Base-by-base conservation (phyloP, 2,888 invertebrate genomes). In the Leptinotarsa rubiginosa region DNA sequence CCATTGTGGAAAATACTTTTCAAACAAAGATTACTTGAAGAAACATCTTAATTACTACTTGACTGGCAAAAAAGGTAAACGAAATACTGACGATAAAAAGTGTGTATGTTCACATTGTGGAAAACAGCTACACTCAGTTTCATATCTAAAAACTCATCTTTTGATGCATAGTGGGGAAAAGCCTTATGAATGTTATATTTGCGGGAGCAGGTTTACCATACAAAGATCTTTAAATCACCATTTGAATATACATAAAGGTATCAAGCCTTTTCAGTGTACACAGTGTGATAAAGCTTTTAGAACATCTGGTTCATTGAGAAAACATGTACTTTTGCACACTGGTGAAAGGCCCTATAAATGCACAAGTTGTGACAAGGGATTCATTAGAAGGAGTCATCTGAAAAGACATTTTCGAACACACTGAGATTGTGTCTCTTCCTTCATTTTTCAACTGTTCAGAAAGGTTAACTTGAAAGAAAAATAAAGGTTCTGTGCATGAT, bases 81-180 rank as follows among this genome's bases (percentile, higher is more conserved):
- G 72, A 52, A 75, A 22, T n/a, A 70, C 70, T 47, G 68, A 66
- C 15, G 50, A 72, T 2, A 74, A 75, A 64, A 77, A 74, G 65
- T 77, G 78, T 62, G 47, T 75, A 7, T 78, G 78, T 59, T 74
- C 78, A 4, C 72, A 77, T 20, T 78, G 78, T 41, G 78, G 78
- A 3, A 78, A 78, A 62, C 75, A 75, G 47, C 65, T 78, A 5
- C 77, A 78, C 64, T 78, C 78, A 0, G 69, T 70, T 50, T 70
- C 75, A 15, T 78, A 78, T 50, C 20, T 78, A 12, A 77, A 78
- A 56, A 72, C 67, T 20, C 78, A 78, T 70, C 70, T 78, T 16
- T 62, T 77, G 50, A 75, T 69, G 47, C 78, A 78, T 59, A 71
- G 75, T 41, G 78, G 78, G 2, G 75, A 74, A 49, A 78, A 78